Percentiles rank a stretch among this genome's conserved stretches.
Conservation (phyloP, 2,113 vertebrate genomes). For the Percina caprodes region DNA sequence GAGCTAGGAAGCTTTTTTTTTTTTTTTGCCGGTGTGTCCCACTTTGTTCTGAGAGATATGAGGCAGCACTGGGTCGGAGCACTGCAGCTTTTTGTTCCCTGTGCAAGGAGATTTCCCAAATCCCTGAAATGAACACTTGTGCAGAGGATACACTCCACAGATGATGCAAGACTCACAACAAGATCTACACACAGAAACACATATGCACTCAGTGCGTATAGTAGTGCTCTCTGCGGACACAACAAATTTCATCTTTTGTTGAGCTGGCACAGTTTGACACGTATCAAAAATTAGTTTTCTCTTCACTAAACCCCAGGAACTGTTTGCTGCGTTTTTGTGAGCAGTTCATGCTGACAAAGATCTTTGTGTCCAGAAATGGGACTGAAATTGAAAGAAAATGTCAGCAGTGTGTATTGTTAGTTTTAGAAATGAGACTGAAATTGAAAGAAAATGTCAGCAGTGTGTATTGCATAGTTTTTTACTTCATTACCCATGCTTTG, state of each 20-base stretch:
- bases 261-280: conserved; percentile 35
- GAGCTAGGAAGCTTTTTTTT: conserved; percentile 48
- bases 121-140: conserved; percentile 70
- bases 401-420: conserved; percentile 43
- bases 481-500: conserved; percentile 48
- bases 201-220: neutral
- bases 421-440: conserved; percentile 42
- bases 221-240: conserved; percentile 10
- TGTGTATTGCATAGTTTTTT: conserved; percentile 49
- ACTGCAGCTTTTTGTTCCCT: conserved; percentile 51
- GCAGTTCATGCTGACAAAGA: conserved; percentile 37
- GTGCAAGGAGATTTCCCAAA: conserved; percentile 68
- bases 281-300: conserved; percentile 52
- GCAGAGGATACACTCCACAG: conserved; percentile 38
- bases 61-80: conserved; percentile 59
- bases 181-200: conserved; percentile 28
- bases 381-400: conserved; percentile 43
- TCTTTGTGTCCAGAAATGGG: conserved; percentile 42
- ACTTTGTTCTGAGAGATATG: conserved; percentile 63
- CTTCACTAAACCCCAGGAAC: conserved; percentile 39
- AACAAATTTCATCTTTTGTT: conserved; percentile 35
- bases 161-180: conserved; percentile 39
- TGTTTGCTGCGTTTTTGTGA: conserved; percentile 27
- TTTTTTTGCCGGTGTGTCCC: conserved; percentile 29
- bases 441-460: conserved; percentile 44